Conservation (phyloP, 2,113 vertebrate species). For the Pelobates fuscus region DNA sequence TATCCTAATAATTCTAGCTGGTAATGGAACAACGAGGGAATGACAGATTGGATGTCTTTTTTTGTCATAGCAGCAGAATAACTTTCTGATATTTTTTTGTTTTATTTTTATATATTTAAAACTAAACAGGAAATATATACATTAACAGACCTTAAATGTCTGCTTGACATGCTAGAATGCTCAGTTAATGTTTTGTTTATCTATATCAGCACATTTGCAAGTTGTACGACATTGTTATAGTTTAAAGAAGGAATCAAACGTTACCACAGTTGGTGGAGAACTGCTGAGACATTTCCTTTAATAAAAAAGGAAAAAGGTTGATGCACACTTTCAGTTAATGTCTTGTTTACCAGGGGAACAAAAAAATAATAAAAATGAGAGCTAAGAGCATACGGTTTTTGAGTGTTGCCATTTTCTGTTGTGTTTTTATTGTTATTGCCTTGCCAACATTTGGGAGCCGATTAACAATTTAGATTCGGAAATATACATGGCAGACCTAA, state of each 20-base stretch:
- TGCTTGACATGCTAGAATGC: no score
- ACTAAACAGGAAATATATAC: no score
- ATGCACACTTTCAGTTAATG: conserved; percentile 40
- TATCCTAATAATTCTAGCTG: no score
- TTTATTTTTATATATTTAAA: no score
- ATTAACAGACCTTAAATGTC: no score
- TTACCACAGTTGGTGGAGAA: not conserved
- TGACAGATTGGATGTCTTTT: no score
- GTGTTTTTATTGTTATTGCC: conserved; percentile 47
- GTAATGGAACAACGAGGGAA: no score
- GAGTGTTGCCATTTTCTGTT: conserved; percentile 43
- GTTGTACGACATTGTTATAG: not conserved
- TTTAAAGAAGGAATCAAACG: not conserved
- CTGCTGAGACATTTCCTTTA: conserved; percentile 8
- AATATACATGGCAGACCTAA: conserved; percentile 45
- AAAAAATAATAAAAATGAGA: conserved; percentile 40
- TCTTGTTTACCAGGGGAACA: conserved; percentile 34
- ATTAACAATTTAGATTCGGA: conserved; percentile 45
- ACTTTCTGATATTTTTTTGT: no score
- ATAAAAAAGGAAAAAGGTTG: conserved; percentile 31
- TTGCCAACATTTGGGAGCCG: conserved; percentile 45
- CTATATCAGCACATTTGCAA: not conserved
- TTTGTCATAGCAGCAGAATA: no score
- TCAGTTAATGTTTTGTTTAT: no score
- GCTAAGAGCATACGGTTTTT: conserved; percentile 44